Conservation (phyloP, 2,113 vertebrate genomes). For the Prunella fulvescens region DNA sequence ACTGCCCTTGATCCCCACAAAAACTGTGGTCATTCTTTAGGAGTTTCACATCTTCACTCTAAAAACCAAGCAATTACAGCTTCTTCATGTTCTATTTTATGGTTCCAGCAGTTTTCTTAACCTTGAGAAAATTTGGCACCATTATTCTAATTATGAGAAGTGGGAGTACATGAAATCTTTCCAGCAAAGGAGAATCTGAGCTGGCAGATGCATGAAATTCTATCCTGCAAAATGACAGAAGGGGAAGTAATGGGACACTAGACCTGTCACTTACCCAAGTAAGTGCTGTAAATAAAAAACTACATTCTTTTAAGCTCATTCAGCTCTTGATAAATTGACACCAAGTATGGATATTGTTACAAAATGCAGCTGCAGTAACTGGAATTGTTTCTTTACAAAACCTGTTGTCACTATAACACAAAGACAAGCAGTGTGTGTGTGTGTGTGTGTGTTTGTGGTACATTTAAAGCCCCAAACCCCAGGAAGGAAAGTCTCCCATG, state of each 20-base stretch:
- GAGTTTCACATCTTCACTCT: not conserved
- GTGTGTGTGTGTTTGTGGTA: not conserved
- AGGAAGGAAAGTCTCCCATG: not conserved
- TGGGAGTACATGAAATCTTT: not conserved
- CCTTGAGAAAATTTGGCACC: not conserved
- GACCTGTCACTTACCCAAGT: conserved; percentile 11
- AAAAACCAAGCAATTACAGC: not conserved
- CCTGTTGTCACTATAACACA: not conserved
- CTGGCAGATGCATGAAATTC: conserved; percentile 33
- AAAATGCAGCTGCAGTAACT: not conserved
- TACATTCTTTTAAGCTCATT: not conserved
- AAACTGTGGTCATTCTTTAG: not conserved
- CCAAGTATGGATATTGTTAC: not conserved
- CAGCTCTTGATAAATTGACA: not conserved
- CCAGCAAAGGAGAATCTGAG: conserved; percentile 32
- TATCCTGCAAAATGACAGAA: conserved; percentile 32
- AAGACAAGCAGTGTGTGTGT: not conserved
- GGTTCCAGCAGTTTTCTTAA: not conserved
- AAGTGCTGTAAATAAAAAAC: conserved; percentile 20
- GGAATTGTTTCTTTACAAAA: not conserved
- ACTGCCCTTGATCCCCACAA: not conserved
- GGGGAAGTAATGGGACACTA: conserved; percentile 25
- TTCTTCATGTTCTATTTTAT: not conserved
- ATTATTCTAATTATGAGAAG: conserved; percentile 23
- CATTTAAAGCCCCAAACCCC: not conserved